Conservation (phyloP, 2,888 invertebrate species). For the Ophion ventricosus region DNA sequence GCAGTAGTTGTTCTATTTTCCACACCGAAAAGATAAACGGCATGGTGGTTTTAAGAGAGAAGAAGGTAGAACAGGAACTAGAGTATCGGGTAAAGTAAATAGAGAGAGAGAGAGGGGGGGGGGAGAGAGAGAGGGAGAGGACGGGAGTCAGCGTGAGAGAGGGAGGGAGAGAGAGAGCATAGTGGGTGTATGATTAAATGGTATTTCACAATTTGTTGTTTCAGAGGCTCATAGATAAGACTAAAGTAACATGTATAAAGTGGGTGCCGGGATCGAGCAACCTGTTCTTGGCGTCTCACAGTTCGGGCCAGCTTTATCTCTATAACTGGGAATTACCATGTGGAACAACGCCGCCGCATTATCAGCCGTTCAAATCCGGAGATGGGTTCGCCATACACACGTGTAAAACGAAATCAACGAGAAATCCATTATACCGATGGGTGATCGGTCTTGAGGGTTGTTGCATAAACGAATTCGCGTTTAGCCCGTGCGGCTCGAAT, state of each 20-base stretch:
- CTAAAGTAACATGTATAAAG: conserved; percentile 97
- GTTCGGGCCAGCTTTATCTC: conserved; percentile 98
- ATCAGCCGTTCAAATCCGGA: conserved; percentile 97
- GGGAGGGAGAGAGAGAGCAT: neutral
- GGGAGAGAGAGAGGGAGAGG: no score
- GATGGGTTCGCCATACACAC: conserved; percentile 97
- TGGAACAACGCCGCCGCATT: conserved; percentile 95
- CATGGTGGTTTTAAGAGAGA: neutral
- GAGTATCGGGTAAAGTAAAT: no score
- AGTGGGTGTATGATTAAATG: neutral
- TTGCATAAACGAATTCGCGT: conserved; percentile 97
- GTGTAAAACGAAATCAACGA: conserved; percentile 97
- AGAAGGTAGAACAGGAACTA: neutral
- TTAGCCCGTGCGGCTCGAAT: conserved; percentile 96
- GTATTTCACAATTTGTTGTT: conserved; percentile 77
- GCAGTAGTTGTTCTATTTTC: neutral
- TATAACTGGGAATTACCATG: conserved; percentile 98
- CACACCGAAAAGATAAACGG: neutral
- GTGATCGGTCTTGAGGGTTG: conserved; percentile 92
- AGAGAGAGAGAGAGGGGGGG: no score
- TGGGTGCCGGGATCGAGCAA: conserved; percentile 99
- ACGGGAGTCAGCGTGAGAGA: neutral
- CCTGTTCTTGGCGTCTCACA: conserved; percentile 96
- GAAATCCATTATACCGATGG: conserved; percentile 98
- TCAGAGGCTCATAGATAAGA: conserved; percentile 96